Evolutionary conservation across 2,888 invertebrate species (phyloP), one percentile per base, ranked within the genome.

Genomic region (Xestia c-nigrum): DNA sequence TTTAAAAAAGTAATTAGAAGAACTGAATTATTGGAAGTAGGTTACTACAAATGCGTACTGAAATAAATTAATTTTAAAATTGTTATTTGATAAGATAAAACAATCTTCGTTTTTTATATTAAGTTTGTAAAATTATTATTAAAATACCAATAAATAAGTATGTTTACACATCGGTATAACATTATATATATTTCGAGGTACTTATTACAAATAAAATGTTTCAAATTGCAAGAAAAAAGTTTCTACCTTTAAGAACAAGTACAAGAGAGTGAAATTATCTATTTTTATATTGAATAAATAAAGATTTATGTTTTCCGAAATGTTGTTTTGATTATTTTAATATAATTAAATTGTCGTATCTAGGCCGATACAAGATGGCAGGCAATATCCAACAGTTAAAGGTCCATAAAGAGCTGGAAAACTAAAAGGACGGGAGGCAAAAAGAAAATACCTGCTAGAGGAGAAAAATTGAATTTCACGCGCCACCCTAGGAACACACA

Each of bases 221-320:
- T 14, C 6, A 40, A 5, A 40, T 40, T 38, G 21, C 16, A 68
- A 50, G 7, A 19, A 38, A 40, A 59, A 66, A 24, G 19, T 38
- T n/a, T 14, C 21, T 21, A n/a, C 16, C 12, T 43, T 38, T 31
- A 69, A 71, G 50, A 67, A 24, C 40, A 67, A 81, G 59, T 72
- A 72, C 57, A 71, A 65, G 50, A 50, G 38, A 70, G 52, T 64
- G 19, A 81, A 77, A 63, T 43, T 19, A 24, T 43, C 14, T 81
- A 81, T 81, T 81, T 77, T 81, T 77, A 67, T 81, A 77, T 46
- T 65, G n/a, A n/a, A 67, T 31, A n/a, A 67, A 67, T 82, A 73
- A 73, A 81, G 31, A 72, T 46, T 72, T 19, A 63, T 57, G 66
- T 81, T 81, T 81, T 77, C n/a, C 43, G 5, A 67, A 72, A 57